Evolutionary conservation across 2,797 vertebrate genomes (phyloP), one percentile per base, ranked within the genome.

Genomic region (Clarias platycephalus): DNA sequence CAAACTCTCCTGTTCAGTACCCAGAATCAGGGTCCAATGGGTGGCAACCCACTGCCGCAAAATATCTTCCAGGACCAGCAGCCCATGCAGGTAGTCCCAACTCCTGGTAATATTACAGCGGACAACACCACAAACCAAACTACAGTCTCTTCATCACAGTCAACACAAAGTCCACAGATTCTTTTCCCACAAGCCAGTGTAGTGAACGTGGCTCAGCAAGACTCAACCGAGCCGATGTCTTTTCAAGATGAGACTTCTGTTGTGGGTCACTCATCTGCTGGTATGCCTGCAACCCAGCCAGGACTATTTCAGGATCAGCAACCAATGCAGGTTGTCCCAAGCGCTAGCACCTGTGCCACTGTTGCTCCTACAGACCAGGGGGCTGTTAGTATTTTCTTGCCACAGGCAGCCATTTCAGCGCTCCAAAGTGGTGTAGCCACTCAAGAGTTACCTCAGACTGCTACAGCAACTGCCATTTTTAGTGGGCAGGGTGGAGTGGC

Each of bases 51-150:
- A 22, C 94, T 96, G 89, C 82, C 93, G 91, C 93, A 58, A 96
- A 97, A 92, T 95, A 97, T 97, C 53, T 99, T 98, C 93, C 98
- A 98, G 89, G 96, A 96, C 85, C 97, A 97, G 4, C 96, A 98
- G 90, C 97, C 97, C 89, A 97, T 99, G 93, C 98, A 99, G 90
- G 89, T 99, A 87, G 97, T 97, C 70, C 95, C 96, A 70, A 96
- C 96, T 64, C 94, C 97, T 40, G 91, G 94, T 40, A 93, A 91
- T 84, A 92, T 95, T 89, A 92, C 95, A 87, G 93, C 93, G 28
- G 88, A 93, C 93, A 83, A 63, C 71, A 64, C 86, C 40, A 60
- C 88, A 64, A 88, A 95, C 91, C 88, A 91, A 91, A 0, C 90
- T 94, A 85, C 83, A 0, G 83, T 76, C 55, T 66, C 85, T 13